These are phyloP conservation scores for Bombus cullumanus DNA, from an alignment of 1,140 invertebrate genomes.

Conservation along the genomic window DNA sequence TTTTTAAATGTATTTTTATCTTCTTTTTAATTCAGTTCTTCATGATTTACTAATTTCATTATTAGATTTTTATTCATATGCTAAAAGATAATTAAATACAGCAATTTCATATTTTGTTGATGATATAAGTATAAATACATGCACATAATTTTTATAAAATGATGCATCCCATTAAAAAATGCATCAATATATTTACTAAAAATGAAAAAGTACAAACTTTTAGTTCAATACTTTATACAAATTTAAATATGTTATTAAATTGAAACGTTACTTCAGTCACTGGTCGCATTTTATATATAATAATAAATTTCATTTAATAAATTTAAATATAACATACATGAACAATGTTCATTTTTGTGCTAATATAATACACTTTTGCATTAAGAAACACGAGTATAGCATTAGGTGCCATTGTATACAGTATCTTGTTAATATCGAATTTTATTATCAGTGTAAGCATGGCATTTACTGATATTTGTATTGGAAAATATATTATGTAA, in stretches of 20 bases:
- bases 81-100: conserved; percentile 7
- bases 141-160: conserved; percentile 1
- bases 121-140: conserved; percentile 9
- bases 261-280: conserved; percentile 15
- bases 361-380: conserved; percentile 66
- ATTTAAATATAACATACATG: conserved; percentile 40
- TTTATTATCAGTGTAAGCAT: conserved; percentile 33
- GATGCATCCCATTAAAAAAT: conserved; percentile 1
- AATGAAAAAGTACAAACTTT: conserved; percentile 23
- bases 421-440: conserved; percentile 32
- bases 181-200: conserved; percentile 31
- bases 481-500: conserved; percentile 17
- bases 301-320: conserved; percentile 15
- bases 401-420: conserved; percentile 28
- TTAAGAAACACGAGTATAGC: conserved; percentile 45
- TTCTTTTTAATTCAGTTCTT: not conserved
- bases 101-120: not conserved
- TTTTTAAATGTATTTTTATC: conserved; percentile 17
- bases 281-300: not conserved
- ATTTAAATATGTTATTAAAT: conserved; percentile 28
- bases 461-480: conserved; percentile 26
- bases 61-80: not conserved
- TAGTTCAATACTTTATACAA: conserved; percentile 17
- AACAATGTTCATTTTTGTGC: conserved; percentile 52
- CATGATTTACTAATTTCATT: not conserved